Evolutionary conservation across 2,113 vertebrate genomes (phyloP), one percentile per base, ranked within the genome.

Genomic region (Antennarius striatus): DNA sequence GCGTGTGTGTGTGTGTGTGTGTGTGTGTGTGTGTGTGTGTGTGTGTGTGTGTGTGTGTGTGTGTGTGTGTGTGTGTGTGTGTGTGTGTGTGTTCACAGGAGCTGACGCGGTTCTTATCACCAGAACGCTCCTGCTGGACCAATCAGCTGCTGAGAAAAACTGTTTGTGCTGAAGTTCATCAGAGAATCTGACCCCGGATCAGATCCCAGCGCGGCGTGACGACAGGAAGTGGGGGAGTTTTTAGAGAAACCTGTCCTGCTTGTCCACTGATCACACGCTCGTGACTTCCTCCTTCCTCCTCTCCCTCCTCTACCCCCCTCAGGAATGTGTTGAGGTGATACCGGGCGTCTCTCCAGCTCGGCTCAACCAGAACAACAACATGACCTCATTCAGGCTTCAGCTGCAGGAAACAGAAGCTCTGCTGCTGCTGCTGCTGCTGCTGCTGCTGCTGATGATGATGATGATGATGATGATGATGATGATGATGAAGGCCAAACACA

Each of bases 271-370:
- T 22, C 22, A 22, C 22, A 22, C 22, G 22, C 22, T 22, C 30
- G 40, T 30, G 39, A 73, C 57, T 68, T 46, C 17, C 57, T 47
- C 22, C 22, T 39, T 28, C n/a, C 65, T 4, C 6, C 10, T 6
- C 43, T 1, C n/a, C 13, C 9, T 40, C 30, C 6, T 12, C 54
- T 12, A 1, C 10, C 12, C 11, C 42, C 45, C 71, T 63, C 48
- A 62, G 60, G 74, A 83, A 83, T 85, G 73, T 29, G 63, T 9
- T 0, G 40, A 78, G 68, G 56, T 81, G 68, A 70, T 9, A 47
- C 49, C 49, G n/a, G 56, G 60, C 32, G 12, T 6, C 10, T 1
- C 10, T 73, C 42, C 47, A 58, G 16, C 17, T 65, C 15, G 0
- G 48, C 66, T 71, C 39, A 62, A 16, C 51, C 29, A 12, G 30